These are phyloP conservation scores for Embidobia sp. DNA, from an alignment of 2,888 invertebrate species.

Conservation along the genomic window DNA sequence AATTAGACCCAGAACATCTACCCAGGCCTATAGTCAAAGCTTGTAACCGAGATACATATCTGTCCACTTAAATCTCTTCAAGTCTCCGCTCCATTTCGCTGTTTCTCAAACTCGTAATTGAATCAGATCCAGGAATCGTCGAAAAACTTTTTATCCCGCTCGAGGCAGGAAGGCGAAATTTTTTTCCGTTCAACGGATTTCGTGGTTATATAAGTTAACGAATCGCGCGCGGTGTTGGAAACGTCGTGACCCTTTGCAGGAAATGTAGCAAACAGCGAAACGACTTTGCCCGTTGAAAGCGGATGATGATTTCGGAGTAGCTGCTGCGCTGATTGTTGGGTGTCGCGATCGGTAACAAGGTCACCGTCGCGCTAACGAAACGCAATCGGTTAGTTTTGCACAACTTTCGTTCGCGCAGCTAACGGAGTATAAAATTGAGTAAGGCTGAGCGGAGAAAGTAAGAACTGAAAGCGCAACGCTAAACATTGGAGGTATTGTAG, in stretches of 20 bases:
- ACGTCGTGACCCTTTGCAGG: conserved; percentile 4
- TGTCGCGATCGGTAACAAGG: conserved; percentile 36
- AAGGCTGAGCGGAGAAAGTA: conserved; percentile 49
- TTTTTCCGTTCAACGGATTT: conserved; percentile 13
- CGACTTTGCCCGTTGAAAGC: conserved; percentile 3
- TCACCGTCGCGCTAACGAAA: conserved; percentile 34
- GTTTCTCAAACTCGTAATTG: conserved; percentile 6
- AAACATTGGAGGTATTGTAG: conserved; percentile 22
- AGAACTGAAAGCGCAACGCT: conserved; percentile 37
- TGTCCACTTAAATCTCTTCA: too few relatives aligned
- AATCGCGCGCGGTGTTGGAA: conserved; percentile 9
- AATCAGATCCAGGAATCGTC: background rate
- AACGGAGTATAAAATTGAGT: conserved; percentile 60
- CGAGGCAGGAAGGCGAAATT: background rate
- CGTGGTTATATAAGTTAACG: conserved; percentile 13
- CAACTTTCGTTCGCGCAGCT: conserved; percentile 51
- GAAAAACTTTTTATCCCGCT: background rate
- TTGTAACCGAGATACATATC: background rate
- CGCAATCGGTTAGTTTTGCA: conserved; percentile 51
- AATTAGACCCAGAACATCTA: too few relatives aligned
- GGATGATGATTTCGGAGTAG: conserved; percentile 1
- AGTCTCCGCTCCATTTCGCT: background rate
- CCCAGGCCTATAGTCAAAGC: too few relatives aligned
- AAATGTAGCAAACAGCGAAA: conserved; percentile 3
- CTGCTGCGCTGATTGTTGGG: too few relatives aligned